Evolutionary conservation across 1,140 invertebrate genomes (phyloP).

Genomic region (Temnothorax nylanderi): DNA sequence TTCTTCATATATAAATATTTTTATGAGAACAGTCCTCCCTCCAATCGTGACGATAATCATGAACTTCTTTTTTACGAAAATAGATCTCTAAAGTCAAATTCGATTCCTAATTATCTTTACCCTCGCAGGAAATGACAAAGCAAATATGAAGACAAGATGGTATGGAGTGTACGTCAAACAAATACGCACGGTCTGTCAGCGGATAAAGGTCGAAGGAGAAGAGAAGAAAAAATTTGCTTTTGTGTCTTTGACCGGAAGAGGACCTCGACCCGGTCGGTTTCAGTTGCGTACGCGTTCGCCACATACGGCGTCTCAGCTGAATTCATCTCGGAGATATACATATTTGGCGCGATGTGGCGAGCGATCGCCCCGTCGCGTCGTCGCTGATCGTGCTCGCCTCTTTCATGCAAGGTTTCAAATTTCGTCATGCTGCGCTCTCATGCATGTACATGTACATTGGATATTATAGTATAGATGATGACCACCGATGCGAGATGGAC

Average conservation of each 20-base stretch:
- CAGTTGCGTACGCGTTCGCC: constrained; percentile 5
- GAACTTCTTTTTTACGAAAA: not conserved
- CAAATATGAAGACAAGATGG: constrained; percentile 14
- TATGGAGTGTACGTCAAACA: not conserved
- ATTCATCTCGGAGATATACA: constrained; percentile 57
- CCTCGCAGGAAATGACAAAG: constrained; percentile 14
- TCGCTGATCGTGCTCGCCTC: not conserved
- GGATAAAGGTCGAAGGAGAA: constrained; percentile 10
- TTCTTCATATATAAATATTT: not conserved
- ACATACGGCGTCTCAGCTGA: constrained; percentile 13
- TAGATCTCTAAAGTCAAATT: not conserved
- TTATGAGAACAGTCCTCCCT: not conserved
- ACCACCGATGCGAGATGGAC: not conserved
- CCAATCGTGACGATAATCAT: not conserved
- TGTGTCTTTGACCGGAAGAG: constrained; percentile 48
- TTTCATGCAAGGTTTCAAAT: constrained; percentile 44
- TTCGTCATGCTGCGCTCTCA: constrained; percentile 34
- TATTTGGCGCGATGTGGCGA: constrained; percentile 42
- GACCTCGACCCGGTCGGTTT: constrained; percentile 18
- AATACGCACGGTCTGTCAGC: not conserved
- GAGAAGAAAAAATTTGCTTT: not conserved
- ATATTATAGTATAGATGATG: not conserved
- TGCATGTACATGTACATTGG: not conserved
- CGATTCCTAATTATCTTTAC: constrained; percentile 17
- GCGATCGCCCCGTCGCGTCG: not conserved